These are phyloP conservation scores for Calyptommatus sinebrachiatus DNA, from an alignment of 2,113 vertebrate species.

Conservation along the genomic window DNA sequence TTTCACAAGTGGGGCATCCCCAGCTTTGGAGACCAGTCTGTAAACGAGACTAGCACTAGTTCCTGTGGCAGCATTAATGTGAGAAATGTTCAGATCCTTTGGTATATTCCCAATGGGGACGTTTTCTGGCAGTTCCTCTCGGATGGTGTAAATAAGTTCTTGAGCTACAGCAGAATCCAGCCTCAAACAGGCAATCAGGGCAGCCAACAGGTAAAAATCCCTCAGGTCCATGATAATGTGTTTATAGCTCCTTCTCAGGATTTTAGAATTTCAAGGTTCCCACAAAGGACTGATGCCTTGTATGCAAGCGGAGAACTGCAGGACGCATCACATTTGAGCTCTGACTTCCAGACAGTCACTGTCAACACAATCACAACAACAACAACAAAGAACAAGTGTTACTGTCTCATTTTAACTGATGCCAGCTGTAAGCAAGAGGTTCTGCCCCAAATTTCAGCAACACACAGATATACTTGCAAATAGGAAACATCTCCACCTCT, in stretches of 20 bases:
- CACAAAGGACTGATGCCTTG: slow-evolving; percentile 66
- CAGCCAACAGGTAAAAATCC: slow-evolving; percentile 98
- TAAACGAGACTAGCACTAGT: slow-evolving; percentile 94
- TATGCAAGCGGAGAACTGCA: slow-evolving; percentile 78
- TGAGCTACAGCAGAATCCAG: slow-evolving; percentile 96
- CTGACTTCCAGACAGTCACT: slow-evolving; percentile 81
- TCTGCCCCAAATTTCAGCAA: slow-evolving; percentile 61
- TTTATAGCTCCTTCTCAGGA: slow-evolving; percentile 74
- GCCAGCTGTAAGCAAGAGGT: slow-evolving; percentile 54
- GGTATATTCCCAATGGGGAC: slow-evolving; percentile 99
- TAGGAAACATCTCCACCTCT: slow-evolving; percentile 16
- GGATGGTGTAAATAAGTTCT: slow-evolving; percentile 98
- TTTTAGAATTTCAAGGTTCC: slow-evolving; percentile 75
- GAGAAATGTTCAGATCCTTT: slow-evolving; percentile 98
- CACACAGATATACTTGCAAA: slow-evolving; percentile 29
- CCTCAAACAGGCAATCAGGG: slow-evolving; percentile 92
- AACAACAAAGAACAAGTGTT: slow-evolving; percentile 80
- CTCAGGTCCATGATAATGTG: slow-evolving; percentile 95
- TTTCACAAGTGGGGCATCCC: slow-evolving; percentile 93
- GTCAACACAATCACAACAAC: slow-evolving; percentile 86
- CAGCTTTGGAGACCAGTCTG: slow-evolving; percentile 96
- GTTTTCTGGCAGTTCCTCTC: slow-evolving; percentile 97
- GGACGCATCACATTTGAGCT: slow-evolving; percentile 81
- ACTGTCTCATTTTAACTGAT: slow-evolving; percentile 62
- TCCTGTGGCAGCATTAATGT: slow-evolving; percentile 91